These are phyloP conservation scores for Gymnarchus niloticus DNA, from an alignment of 2,113 vertebrate genomes.

Conservation along the genomic window DNA sequence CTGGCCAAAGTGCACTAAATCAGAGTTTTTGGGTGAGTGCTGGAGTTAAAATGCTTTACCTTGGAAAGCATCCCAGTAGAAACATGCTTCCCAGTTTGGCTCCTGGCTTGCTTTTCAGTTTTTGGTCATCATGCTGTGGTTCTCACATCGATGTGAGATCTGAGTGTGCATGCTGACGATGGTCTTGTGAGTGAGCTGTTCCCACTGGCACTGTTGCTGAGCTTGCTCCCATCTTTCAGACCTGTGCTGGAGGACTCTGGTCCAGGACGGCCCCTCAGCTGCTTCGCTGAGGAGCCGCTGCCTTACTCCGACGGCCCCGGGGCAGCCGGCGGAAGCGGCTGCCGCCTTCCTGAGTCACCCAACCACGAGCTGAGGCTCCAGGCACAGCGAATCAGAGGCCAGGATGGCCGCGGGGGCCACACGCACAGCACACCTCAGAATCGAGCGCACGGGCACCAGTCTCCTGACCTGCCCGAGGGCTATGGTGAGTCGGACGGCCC, in stretches of 20 bases:
- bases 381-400: conserved; percentile 78
- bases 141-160: no score
- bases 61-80: neutral
- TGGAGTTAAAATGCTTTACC: neutral
- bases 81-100: neutral
- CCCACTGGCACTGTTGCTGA: no score
- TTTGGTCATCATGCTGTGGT: no score
- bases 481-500: conserved; percentile 69
- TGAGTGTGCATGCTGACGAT: neutral
- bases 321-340: conserved; percentile 81
- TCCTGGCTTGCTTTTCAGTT: neutral
- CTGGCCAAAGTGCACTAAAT: neutral
- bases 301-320: conserved; percentile 84
- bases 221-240: conserved; percentile 46
- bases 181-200: neutral
- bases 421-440: conserved; percentile 81
- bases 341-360: conserved; percentile 80
- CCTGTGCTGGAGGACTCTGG: conserved; percentile 85
- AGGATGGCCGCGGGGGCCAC: conserved; percentile 72
- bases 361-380: conserved; percentile 82
- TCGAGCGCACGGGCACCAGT: conserved; percentile 87
- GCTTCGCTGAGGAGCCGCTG: conserved; percentile 88
- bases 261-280: conserved; percentile 77
- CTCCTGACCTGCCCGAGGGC: conserved; percentile 90
- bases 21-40: neutral